Conservation (phyloP, 1,140 invertebrate species). For the Neodiprion virginianus region DNA sequence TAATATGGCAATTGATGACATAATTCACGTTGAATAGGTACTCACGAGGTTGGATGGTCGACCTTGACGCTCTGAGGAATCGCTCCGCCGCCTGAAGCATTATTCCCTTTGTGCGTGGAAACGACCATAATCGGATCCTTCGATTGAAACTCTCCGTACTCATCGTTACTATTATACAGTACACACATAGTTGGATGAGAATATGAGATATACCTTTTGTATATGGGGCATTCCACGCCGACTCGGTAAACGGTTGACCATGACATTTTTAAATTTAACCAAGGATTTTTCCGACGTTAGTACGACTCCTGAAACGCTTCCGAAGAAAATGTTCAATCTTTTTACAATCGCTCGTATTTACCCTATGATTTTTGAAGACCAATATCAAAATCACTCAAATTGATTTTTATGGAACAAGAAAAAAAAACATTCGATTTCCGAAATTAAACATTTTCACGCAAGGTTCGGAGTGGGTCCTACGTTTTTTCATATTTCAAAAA, state of each 20-base stretch:
- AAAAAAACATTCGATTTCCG: no score
- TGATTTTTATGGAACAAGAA: no score
- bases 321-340: slow-evolving; percentile 1
- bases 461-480: slow-evolving; percentile 1
- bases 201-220: not conserved
- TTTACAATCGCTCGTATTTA: slow-evolving; percentile 15
- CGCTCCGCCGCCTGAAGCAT: slow-evolving; percentile 28
- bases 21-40: slow-evolving; percentile 22
- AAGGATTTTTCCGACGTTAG: no score
- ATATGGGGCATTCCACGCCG: no score
- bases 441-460: not conserved
- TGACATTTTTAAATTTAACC: no score
- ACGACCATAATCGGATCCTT: slow-evolving; percentile 59
- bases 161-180: slow-evolving; percentile 44
- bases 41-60: slow-evolving; percentile 65
- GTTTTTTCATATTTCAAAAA: no score
- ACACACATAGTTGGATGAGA: slow-evolving; percentile 15
- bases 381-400: slow-evolving; percentile 23
- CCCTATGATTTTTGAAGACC: not conserved
- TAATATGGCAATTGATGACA: not conserved
- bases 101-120: slow-evolving; percentile 50
- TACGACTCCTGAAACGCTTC: slow-evolving; percentile 6
- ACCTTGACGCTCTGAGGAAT: slow-evolving; percentile 55
- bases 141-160: slow-evolving; percentile 60
- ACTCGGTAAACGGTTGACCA: no score